phyloP scores from a whole-genome alignment of 1,140 invertebrate species.

The Macrostomum lignano region DNA sequence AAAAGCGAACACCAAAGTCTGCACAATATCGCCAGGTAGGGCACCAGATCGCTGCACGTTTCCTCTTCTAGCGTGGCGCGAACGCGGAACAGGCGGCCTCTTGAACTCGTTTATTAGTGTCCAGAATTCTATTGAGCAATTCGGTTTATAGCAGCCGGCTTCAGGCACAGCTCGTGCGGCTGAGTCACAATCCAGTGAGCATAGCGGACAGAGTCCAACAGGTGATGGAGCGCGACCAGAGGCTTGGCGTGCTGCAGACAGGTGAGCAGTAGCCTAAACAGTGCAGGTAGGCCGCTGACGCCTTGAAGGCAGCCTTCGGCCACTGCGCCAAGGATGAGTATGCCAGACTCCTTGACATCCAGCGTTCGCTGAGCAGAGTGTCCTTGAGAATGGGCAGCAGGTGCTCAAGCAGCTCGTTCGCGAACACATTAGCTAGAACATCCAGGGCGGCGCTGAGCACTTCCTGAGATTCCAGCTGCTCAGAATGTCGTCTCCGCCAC shows the following conservation, averaged over 20 bases:
- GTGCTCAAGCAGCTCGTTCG: conserved; percentile 66
- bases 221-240: conserved; percentile 75
- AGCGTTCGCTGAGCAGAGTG: conserved; percentile 70
- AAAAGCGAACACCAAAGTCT: conserved; percentile 91
- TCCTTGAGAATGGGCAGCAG: conserved; percentile 83
- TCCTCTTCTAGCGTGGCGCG: conserved; percentile 92
- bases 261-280: conserved; percentile 75
- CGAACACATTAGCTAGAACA: conserved; percentile 80
- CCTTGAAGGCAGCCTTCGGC: conserved; percentile 96
- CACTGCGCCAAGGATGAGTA: conserved; percentile 75
- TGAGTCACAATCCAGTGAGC: conserved; percentile 88
- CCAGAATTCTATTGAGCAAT: conserved; percentile 64
- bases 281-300: conserved; percentile 76
- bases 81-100: conserved; percentile 96
- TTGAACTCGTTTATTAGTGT: conserved; percentile 89
- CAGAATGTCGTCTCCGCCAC: conserved; percentile 49
- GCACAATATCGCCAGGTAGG: conserved; percentile 77
- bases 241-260: conserved; percentile 78
- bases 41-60: conserved; percentile 82
- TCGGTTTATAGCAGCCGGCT: conserved; percentile 81
- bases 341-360: conserved; percentile 84
- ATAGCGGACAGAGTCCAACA: conserved; percentile 93
- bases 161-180: conserved; percentile 64
- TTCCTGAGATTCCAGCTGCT: conserved; percentile 92
- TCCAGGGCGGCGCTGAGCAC: conserved; percentile 85